Conservation (phyloP, 2,113 vertebrate genomes). For the Hydropotes inermis region DNA sequence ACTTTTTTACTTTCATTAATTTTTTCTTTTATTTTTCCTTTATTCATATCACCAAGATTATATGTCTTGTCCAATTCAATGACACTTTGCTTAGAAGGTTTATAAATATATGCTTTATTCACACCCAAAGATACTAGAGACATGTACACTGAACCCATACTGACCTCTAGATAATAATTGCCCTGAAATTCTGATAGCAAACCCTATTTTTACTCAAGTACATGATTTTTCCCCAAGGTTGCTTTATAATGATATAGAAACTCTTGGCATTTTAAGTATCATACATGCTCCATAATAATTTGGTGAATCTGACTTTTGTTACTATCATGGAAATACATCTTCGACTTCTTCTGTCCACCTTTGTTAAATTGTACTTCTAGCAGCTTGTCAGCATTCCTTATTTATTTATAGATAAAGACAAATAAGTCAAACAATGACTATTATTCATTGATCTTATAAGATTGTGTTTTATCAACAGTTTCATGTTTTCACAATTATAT, state of each 20-base stretch:
- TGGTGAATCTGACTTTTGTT: background rate
- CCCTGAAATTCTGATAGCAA: background rate
- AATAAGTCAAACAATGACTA: background rate
- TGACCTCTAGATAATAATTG: background rate
- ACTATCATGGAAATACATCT: background rate
- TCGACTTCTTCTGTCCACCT: background rate
- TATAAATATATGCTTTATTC: background rate
- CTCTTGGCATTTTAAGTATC: background rate
- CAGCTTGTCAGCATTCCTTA: background rate
- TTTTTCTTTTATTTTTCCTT: background rate
- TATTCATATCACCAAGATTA: background rate
- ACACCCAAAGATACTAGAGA: background rate
- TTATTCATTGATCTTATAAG: background rate
- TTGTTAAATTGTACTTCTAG: background rate
- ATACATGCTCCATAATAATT: background rate
- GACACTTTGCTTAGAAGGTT: background rate
- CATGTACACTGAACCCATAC: background rate
- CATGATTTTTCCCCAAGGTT: background rate
- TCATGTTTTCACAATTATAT: background rate
- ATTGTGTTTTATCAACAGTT: background rate
- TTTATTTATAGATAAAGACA: background rate
- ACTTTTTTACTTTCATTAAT: background rate
- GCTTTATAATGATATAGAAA: background rate
- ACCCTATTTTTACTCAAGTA: background rate
- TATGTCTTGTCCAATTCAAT: background rate